Percentiles rank a stretch among this genome's conserved stretches.
These are phyloP conservation scores for Brachionus rotundiformis DNA, from an alignment of 1,140 invertebrate genomes.

Conservation along the genomic window DNA sequence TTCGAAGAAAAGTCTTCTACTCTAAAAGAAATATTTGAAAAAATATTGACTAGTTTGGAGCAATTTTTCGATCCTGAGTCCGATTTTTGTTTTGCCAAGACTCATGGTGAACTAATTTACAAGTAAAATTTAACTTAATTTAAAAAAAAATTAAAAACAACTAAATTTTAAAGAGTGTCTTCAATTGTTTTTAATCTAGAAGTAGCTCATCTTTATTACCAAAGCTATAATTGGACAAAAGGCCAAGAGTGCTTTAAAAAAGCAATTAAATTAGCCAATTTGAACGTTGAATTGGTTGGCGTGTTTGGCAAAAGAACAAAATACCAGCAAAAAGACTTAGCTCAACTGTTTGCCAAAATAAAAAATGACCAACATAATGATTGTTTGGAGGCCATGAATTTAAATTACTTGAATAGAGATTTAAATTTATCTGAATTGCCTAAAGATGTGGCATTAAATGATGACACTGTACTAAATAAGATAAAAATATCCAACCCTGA, in stretches of 20 bases:
- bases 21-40: conserved; percentile 70
- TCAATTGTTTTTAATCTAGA: conserved; percentile 73
- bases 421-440: background rate
- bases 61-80: conserved; percentile 9
- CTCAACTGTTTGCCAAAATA: conserved; percentile 77
- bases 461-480: conserved; percentile 79
- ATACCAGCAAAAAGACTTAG: conserved; percentile 77
- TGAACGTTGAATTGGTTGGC: conserved; percentile 72
- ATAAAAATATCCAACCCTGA: conserved; percentile 56
- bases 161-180: conserved; percentile 54
- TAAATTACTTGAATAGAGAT: conserved; percentile 54
- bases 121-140: background rate
- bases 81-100: background rate
- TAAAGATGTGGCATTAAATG: conserved; percentile 68
- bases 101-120: background rate
- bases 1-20: conserved; percentile 73
- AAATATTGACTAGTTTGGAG: conserved; percentile 67
- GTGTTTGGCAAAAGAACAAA: conserved; percentile 82
- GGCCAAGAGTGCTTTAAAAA: conserved; percentile 71
- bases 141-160: background rate
- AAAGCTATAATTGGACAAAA: conserved; percentile 73
- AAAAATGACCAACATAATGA: conserved; percentile 59
- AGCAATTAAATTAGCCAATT: conserved; percentile 69
- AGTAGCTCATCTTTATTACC: conserved; percentile 73
- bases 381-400: conserved; percentile 62